phyloP scores from a whole-genome alignment of 2,113 vertebrate species.

The Natator depressus region DNA sequence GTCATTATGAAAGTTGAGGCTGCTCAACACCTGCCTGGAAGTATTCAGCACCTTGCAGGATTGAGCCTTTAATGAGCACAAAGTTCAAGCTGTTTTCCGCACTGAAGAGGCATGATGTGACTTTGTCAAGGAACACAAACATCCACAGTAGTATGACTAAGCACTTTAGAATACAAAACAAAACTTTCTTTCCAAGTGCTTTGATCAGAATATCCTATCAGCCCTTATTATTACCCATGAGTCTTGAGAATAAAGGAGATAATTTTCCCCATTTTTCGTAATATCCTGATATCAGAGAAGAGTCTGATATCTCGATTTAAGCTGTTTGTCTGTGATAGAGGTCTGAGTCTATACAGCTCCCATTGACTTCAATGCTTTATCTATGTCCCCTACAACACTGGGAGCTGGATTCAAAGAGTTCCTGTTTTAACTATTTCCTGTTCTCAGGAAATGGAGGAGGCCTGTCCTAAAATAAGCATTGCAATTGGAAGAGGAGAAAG shows the following conservation, averaged over 20 bases:
- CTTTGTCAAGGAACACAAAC: not conserved
- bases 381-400: not conserved
- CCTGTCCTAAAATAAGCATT: not conserved
- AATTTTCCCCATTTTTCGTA: not conserved
- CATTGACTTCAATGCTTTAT: not conserved
- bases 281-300: not conserved
- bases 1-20: not conserved
- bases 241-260: not conserved
- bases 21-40: not conserved
- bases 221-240: not conserved
- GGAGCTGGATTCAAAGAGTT: not conserved
- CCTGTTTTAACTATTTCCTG: not conserved
- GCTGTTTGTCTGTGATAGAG: not conserved
- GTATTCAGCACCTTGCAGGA: not conserved
- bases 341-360: not conserved
- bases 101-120: not conserved
- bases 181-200: not conserved
- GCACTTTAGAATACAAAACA: not conserved
- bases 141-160: not conserved
- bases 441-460: not conserved
- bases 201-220: not conserved
- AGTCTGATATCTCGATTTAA: not conserved
- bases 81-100: rapidly evolving
- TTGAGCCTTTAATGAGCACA: not conserved
- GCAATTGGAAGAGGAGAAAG: not conserved